Evolutionary conservation across 2,888 invertebrate species (phyloP).

Genomic region (Drosophila falleni): DNA sequence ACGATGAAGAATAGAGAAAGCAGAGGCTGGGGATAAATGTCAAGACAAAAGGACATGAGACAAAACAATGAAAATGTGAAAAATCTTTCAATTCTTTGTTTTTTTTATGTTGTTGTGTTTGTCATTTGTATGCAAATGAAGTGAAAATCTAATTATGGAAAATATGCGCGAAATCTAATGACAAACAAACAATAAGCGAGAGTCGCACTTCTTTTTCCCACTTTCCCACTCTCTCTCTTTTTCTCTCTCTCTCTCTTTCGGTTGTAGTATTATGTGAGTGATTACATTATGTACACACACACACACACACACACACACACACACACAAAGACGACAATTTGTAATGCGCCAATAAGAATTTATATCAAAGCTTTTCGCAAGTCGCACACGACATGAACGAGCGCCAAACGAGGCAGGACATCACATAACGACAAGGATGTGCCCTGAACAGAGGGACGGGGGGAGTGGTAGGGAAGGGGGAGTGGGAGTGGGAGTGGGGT

Average conservation of each 20-base stretch:
- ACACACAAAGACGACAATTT: conserved; percentile 68
- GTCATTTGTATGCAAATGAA: conserved; percentile 77
- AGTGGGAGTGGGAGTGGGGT: background rate
- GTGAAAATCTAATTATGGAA: conserved; percentile 75
- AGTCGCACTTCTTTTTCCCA: background rate
- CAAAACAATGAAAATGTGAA: conserved; percentile 41
- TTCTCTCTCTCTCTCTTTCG: background rate
- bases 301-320: conserved; percentile 8
- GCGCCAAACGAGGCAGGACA: conserved; percentile 49
- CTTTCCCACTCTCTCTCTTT: background rate
- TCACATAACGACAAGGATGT: conserved; percentile 38
- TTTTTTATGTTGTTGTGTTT: conserved; percentile 11
- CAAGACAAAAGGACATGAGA: conserved; percentile 24
- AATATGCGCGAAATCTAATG: conserved; percentile 66
- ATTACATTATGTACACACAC: conserved; percentile 69
- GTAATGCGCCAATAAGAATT: conserved; percentile 82
- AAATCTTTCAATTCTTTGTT: conserved; percentile 29
- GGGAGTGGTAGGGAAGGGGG: background rate
- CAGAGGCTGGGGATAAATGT: background rate
- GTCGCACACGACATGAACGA: conserved; percentile 53
- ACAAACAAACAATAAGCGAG: conserved; percentile 69
- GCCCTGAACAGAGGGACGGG: background rate
- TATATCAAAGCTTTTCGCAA: conserved; percentile 71
- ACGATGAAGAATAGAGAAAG: background rate
- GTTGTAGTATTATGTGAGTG: conserved; percentile 51